Conservation (phyloP, 2,797 vertebrate genomes). For the Lithobates sylvaticus region DNA sequence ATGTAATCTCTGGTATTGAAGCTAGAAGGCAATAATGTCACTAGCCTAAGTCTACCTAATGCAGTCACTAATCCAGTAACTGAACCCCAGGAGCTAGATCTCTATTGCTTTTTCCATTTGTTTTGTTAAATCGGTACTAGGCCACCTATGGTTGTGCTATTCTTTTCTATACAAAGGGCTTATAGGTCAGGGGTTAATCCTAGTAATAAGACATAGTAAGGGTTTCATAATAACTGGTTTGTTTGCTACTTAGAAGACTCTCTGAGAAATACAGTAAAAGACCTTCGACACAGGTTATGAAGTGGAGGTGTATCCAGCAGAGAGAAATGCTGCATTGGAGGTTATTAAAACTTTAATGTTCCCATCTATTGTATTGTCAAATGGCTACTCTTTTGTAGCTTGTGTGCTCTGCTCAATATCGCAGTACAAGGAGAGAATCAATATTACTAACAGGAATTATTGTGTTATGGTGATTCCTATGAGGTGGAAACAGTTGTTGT, state of each 20-base stretch:
- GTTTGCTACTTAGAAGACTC: not conserved
- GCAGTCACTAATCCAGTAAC: slow-evolving; percentile 45
- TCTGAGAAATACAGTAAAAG: not conserved
- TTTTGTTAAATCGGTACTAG: slow-evolving; percentile 45
- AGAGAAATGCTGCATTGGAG: not conserved
- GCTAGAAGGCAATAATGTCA: slow-evolving; percentile 44
- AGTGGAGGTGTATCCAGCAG: not conserved
- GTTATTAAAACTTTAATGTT: not conserved
- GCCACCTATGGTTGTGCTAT: slow-evolving; percentile 39
- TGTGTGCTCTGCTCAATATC: not conserved
- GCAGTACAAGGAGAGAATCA: not conserved
- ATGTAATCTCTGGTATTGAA: slow-evolving; percentile 25
- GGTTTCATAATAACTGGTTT: slow-evolving; percentile 26
- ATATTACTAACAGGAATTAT: not conserved
- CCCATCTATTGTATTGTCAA: not conserved
- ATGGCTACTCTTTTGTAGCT: not conserved
- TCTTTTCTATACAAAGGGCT: slow-evolving; percentile 10
- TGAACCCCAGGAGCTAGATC: slow-evolving; percentile 20
- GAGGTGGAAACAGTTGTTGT: not conserved
- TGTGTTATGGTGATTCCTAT: not conserved
- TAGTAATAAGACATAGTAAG: slow-evolving; percentile 35
- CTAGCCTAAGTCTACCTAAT: slow-evolving; percentile 39
- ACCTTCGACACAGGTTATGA: not conserved
- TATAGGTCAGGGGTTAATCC: slow-evolving; percentile 43
- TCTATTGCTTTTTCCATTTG: slow-evolving; percentile 49